Percentiles rank a stretch among this genome's conserved stretches.
phyloP scores from a whole-genome alignment of 2,113 vertebrate genomes.

The Tiliqua scincoides region DNA sequence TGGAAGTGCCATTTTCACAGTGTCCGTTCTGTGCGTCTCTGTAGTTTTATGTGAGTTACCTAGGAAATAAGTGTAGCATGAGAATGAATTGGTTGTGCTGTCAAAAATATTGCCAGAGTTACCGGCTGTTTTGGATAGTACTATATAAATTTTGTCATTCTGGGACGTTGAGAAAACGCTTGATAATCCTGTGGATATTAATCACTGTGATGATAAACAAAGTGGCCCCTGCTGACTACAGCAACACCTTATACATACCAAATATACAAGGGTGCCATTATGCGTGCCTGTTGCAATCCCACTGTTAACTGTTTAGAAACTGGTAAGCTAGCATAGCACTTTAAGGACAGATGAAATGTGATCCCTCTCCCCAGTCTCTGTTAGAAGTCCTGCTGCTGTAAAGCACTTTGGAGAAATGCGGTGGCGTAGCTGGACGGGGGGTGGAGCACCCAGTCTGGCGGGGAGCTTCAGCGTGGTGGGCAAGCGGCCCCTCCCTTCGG shows the following conservation, averaged over 20 bases:
- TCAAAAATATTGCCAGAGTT: constrained; percentile 33
- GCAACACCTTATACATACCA: not conserved
- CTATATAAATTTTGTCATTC: constrained; percentile 12
- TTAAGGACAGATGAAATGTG: not conserved
- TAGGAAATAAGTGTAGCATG: constrained; percentile 40
- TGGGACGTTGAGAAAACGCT: constrained; percentile 6
- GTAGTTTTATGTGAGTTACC: constrained; percentile 23
- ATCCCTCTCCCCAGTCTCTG: not conserved
- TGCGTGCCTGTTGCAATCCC: not conserved
- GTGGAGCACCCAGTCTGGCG: too few relatives aligned
- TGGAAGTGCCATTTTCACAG: constrained; percentile 11
- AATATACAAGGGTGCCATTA: not conserved
- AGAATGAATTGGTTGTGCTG: constrained; percentile 53
- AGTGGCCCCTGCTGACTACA: not conserved
- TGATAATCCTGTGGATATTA: not conserved
- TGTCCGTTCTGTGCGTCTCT: constrained; percentile 38
- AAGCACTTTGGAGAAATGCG: too few relatives aligned
- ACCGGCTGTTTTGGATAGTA: constrained; percentile 36
- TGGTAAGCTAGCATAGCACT: not conserved
- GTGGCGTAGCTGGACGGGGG: too few relatives aligned
- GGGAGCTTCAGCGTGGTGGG: too few relatives aligned
- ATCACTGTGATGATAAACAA: constrained; percentile 20
- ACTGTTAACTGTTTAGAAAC: not conserved
- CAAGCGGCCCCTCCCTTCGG: too few relatives aligned
- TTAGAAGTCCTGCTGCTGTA: not conserved